Percentiles rank a stretch among this genome's conserved stretches.
Conservation (phyloP, 2,113 vertebrate species). For the Theropithecus gelada region DNA sequence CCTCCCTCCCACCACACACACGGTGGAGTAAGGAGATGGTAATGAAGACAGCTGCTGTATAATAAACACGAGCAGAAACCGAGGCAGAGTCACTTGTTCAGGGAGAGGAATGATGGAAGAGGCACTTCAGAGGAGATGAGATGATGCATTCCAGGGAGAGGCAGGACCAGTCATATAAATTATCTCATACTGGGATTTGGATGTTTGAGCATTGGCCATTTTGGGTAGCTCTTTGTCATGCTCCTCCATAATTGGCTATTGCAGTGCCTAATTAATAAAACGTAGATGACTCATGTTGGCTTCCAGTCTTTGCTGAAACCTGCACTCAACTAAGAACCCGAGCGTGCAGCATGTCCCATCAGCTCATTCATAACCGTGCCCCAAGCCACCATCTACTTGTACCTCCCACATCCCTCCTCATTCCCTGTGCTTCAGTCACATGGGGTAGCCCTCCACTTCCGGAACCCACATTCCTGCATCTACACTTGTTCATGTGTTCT, state of each 20-base stretch:
- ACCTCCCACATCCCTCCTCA: accelerated
- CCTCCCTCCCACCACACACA: background rate
- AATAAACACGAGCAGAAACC: background rate
- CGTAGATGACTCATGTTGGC: background rate
- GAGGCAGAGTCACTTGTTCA: background rate
- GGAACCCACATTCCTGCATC: background rate
- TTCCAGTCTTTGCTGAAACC: background rate
- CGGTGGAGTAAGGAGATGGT: slow-evolving; percentile 3
- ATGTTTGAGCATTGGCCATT: background rate
- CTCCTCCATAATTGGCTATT: background rate
- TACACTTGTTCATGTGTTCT: background rate
- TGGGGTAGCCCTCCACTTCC: background rate
- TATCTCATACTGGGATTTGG: background rate
- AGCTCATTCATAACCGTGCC: background rate
- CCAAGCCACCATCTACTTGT: accelerated
- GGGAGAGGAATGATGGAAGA: background rate
- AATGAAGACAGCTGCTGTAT: slow-evolving; percentile 59
- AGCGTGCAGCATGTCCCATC: accelerated
- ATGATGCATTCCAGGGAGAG: background rate
- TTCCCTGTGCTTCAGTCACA: background rate
- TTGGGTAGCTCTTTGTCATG: background rate
- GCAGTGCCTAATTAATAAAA: background rate
- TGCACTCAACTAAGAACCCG: background rate
- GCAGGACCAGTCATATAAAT: background rate
- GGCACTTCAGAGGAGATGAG: slow-evolving; percentile 23